These are phyloP conservation scores for Cosmia trapezina DNA, from an alignment of 2,888 invertebrate genomes.

Conservation along the genomic window DNA sequence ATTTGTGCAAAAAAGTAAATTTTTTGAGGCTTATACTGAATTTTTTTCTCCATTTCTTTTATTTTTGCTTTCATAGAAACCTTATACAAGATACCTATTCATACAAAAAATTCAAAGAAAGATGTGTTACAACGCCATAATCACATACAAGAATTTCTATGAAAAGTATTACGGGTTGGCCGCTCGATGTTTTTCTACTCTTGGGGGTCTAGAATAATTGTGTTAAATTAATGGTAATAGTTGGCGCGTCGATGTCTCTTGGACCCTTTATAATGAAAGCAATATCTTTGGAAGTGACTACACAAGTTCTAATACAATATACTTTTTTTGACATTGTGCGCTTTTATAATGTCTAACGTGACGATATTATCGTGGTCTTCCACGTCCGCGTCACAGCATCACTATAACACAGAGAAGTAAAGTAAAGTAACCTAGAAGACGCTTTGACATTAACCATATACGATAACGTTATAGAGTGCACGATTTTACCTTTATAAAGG, in stretches of 20 bases:
- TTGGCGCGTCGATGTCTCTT: background rate
- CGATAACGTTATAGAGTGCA: background rate
- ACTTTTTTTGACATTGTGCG: background rate
- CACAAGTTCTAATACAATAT: background rate
- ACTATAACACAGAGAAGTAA: background rate
- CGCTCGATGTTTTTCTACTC: background rate
- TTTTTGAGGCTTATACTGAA: background rate
- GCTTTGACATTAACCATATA: background rate
- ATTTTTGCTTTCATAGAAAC: no score
- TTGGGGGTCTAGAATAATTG: background rate
- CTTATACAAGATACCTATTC: no score
- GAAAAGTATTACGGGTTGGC: no score
- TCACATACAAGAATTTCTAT: no score
- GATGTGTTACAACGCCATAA: no score
- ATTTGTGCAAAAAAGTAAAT: no score
- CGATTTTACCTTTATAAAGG: background rate
- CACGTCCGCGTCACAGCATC: background rate
- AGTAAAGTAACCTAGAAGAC: background rate
- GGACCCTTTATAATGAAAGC: background rate
- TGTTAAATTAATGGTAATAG: background rate
- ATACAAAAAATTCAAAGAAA: no score
- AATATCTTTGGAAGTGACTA: constrained; percentile 1
- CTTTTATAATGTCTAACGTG: background rate
- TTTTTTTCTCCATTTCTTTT: no score
- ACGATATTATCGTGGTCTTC: background rate